Evolutionary conservation across 1,140 invertebrate species (phyloP), one percentile per base, ranked within the genome.

Genomic region (Euwallacea similis): DNA sequence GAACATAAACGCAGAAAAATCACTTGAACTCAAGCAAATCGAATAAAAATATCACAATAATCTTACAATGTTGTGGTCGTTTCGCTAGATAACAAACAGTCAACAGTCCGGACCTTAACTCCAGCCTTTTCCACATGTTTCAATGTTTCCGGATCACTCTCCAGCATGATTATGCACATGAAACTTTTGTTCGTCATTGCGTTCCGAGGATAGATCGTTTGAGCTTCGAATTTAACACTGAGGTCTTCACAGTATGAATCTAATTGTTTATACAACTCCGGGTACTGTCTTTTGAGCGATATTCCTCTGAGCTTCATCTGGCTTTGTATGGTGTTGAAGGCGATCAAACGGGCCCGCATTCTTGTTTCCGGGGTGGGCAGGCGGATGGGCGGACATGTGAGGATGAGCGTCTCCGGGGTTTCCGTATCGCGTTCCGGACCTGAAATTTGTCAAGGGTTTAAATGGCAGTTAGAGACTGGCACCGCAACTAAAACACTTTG

Each of bases 131-230:
- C 86, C 41, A 91, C 79, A 60, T 89, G 81, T 60, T 86, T 84
- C n/a, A 89, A 79, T 58, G 86, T 86, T 72, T 90, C 89, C 0
- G 87, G 86, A 73, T 92, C 90, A 0, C 88, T 87, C 75, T 95
- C 93, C 9, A 94, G 91, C 90, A 96, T 94, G 46, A 97, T 96
- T 56, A 97, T 90, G 82, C 94, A 96, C 86, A 95, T 92, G 80
- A 97, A 96, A 63, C 89, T 90, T 80, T 90, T 90, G 0, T 93
- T 93, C 7, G 91, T 93, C 2, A 85, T 84, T 47, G 87, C 85
- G 79, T 97, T 93, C 42, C 88, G 85, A 0, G 94, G 94, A 78
- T 95, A 94, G 71, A 97, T 89, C 2, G 93, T 96, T 66, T 95
- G 89, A 0, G 94, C 93, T n/a, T 91, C 88, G 78, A 96, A 95